A percentile compares a stretch with the other conserved stretches of the same genome.
Evolutionary conservation across 2,113 vertebrate genomes (phyloP).

Genomic region (Podiceps cristatus): DNA sequence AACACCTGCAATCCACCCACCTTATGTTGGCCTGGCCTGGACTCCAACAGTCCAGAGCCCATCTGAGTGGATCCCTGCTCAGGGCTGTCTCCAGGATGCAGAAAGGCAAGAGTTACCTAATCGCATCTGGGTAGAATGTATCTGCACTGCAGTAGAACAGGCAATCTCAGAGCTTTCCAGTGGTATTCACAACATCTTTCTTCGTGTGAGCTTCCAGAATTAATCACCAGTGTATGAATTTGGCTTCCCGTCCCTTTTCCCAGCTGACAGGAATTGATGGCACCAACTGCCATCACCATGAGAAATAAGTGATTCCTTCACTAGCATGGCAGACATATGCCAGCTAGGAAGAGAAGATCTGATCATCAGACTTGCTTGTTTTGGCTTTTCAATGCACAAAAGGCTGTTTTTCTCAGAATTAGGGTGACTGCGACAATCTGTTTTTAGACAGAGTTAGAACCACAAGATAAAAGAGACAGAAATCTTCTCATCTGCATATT

Average conservation of each 20-base stretch:
- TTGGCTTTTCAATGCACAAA: constrained; percentile 64
- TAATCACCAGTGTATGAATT: constrained; percentile 43
- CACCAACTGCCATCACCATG: constrained; percentile 37
- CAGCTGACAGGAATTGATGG: constrained; percentile 61
- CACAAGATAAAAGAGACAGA: constrained; percentile 59
- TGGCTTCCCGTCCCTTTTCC: constrained; percentile 12
- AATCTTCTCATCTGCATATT: constrained; percentile 72
- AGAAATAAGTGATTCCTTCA: constrained; percentile 56
- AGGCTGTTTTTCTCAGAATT: constrained; percentile 73
- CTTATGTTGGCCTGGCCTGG: not conserved
- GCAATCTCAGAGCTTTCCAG: constrained; percentile 6
- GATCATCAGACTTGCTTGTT: constrained; percentile 58
- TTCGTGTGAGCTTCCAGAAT: not conserved
- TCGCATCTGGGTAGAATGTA: not conserved
- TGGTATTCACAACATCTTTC: constrained; percentile 1
- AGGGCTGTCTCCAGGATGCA: not conserved
- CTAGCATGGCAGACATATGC: constrained; percentile 56
- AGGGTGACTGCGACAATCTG: constrained; percentile 72
- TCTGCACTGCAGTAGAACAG: not conserved
- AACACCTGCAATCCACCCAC: not conserved
- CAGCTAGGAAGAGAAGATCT: constrained; percentile 48
- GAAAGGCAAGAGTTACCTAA: not conserved
- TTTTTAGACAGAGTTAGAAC: constrained; percentile 71
- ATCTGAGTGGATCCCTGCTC: not conserved
- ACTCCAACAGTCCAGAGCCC: not conserved